A percentile compares a stretch with the other conserved stretches of the same genome.
These are phyloP conservation scores for Eumacrocentrus americanus DNA, from an alignment of 2,888 invertebrate species.

Conservation along the genomic window DNA sequence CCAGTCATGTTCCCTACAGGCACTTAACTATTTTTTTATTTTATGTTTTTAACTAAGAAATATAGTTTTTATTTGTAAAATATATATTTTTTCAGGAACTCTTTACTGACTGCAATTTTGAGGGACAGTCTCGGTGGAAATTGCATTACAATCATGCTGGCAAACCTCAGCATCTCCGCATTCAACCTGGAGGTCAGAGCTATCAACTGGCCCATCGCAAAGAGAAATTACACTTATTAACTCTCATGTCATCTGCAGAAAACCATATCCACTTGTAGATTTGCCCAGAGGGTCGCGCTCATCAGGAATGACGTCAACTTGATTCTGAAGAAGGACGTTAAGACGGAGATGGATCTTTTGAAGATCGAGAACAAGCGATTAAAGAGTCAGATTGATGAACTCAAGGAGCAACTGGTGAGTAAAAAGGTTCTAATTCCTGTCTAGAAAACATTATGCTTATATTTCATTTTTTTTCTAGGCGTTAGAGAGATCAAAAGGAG, in stretches of 20 bases:
- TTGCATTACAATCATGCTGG: conserved; percentile 65
- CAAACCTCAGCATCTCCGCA: conserved; percentile 59
- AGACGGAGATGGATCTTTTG: conserved; percentile 60
- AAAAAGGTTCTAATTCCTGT: no score
- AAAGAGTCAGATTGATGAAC: conserved; percentile 48
- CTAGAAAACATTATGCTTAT: no score
- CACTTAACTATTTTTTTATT: conserved; percentile 43
- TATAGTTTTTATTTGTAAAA: no score
- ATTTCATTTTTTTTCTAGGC: conserved; percentile 21
- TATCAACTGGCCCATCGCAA: no score
- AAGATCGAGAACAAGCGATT: conserved; percentile 60
- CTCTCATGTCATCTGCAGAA: no score
- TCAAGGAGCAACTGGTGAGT: conserved; percentile 40
- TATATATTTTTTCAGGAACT: conserved; percentile 64
- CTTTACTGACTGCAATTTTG: conserved; percentile 64
- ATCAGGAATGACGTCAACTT: conserved; percentile 62
- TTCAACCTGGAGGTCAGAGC: conserved; percentile 53
- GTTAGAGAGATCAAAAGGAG: conserved; percentile 27
- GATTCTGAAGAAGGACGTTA: conserved; percentile 60
- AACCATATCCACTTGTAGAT: conserved; percentile 65
- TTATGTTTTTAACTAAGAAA: not conserved
- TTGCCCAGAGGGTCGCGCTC: conserved; percentile 64
- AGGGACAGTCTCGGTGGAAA: conserved; percentile 66
- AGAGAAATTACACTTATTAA: no score
- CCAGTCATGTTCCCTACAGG: conserved; percentile 60